Evolutionary conservation across 1,140 invertebrate species (phyloP).

Genomic region (Achatina immaculata): DNA sequence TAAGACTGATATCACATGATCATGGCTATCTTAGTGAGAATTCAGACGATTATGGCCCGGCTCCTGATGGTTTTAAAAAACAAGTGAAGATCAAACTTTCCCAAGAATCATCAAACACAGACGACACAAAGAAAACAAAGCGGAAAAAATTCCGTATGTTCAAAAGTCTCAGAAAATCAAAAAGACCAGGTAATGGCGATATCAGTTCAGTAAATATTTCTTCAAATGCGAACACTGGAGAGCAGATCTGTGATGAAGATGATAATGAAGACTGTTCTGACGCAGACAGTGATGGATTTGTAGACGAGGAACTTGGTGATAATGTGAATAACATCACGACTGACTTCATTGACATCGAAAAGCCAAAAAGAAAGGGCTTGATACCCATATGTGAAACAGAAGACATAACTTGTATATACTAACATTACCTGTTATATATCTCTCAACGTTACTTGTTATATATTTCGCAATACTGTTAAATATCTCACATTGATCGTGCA

Average conservation of each 20-base stretch:
- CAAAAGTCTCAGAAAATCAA: not conserved
- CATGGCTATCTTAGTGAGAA: not conserved
- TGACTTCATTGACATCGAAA: not conserved
- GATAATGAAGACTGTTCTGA: not conserved
- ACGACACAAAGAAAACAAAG: not conserved
- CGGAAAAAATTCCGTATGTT: not conserved
- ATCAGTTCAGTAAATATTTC: not conserved
- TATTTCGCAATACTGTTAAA: too few relatives aligned
- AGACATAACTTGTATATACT: conserved; percentile 33
- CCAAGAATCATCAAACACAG: too few relatives aligned
- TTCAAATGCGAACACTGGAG: not conserved
- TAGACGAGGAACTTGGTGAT: not conserved
- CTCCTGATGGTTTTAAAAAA: not conserved
- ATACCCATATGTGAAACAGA: conserved; percentile 21
- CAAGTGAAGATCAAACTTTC: not conserved
- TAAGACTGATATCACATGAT: not conserved
- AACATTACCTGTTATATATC: too few relatives aligned
- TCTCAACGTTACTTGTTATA: too few relatives aligned
- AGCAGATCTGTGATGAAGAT: not conserved
- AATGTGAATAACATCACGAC: not conserved
- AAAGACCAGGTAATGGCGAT: not conserved
- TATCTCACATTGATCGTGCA: too few relatives aligned
- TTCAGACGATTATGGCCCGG: not conserved
- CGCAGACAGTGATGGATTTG: conserved; percentile 27
- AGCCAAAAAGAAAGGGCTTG: not conserved